Conservation (phyloP, 1,140 invertebrate species). For the Drosophila punjabiensis region DNA sequence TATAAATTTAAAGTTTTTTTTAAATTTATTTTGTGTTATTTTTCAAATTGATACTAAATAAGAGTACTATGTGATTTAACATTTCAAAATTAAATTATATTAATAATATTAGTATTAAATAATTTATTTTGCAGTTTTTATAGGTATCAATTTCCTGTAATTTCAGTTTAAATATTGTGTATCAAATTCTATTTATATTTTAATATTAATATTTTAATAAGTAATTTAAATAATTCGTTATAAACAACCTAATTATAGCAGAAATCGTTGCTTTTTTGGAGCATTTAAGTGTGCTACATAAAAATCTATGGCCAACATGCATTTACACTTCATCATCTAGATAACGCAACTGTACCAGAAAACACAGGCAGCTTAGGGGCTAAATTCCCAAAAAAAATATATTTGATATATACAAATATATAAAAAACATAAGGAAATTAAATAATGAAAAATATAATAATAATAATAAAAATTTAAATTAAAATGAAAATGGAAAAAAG, state of each 20-base stretch:
- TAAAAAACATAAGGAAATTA: not conserved
- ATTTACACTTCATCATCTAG: constrained; percentile 23
- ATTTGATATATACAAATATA: too few species aligned
- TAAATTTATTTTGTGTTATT: too few species aligned
- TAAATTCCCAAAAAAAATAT: constrained; percentile 39
- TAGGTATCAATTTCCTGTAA: too few species aligned
- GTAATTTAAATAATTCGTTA: not conserved
- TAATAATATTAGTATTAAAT: too few species aligned
- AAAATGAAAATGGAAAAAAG: constrained; percentile 9
- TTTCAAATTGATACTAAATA: too few species aligned
- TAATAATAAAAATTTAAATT: not conserved
- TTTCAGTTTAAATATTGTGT: too few species aligned
- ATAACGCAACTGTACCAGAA: constrained; percentile 42
- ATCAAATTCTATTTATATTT: too few species aligned
- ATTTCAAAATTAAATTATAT: too few species aligned
- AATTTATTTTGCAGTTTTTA: too few species aligned
- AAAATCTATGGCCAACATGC: constrained; percentile 9
- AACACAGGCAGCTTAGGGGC: constrained; percentile 33
- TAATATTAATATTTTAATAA: not conserved
- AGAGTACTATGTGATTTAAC: too few species aligned
- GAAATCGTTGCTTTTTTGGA: constrained; percentile 6
- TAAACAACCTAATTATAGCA: constrained; percentile 11
- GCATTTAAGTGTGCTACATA: constrained; percentile 37
- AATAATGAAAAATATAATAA: not conserved
- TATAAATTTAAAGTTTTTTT: too few species aligned